Evolutionary conservation across 1,140 invertebrate species (phyloP).

Genomic region (Diuraphis noxia): DNA sequence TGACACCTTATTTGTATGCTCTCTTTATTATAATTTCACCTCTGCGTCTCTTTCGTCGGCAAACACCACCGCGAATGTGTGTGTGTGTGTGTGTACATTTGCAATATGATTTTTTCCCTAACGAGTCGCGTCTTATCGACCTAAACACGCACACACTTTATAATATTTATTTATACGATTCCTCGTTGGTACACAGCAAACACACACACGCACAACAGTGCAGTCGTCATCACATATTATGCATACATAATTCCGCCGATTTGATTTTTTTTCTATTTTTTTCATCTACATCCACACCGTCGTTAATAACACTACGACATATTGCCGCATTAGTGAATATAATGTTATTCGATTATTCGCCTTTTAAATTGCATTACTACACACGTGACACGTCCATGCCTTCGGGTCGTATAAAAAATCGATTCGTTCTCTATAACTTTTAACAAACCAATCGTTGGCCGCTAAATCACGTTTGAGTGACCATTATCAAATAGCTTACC

Average conservation of each 20-base stretch:
- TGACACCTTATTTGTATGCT: constrained; percentile 12
- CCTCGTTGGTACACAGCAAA: too few relatives aligned
- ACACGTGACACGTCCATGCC: too few relatives aligned
- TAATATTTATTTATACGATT: not conserved
- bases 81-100: not conserved
- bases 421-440: not conserved
- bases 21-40: constrained; percentile 1
- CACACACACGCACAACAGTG: too few relatives aligned
- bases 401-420: not conserved
- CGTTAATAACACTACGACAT: not conserved
- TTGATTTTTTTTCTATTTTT: not conserved
- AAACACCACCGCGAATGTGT: not conserved
- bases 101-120: constrained; percentile 9
- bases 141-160: not conserved
- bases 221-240: not conserved
- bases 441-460: not conserved
- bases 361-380: not conserved
- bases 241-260: not conserved
- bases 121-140: not conserved
- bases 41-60: not conserved
- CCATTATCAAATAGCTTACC: not conserved
- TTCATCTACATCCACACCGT: not conserved
- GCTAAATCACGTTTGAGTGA: not conserved
- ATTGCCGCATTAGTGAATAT: not conserved
- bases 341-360: not conserved